Evolutionary conservation across 2,113 vertebrate species (phyloP).

Genomic region (Rana temporaria): DNA sequence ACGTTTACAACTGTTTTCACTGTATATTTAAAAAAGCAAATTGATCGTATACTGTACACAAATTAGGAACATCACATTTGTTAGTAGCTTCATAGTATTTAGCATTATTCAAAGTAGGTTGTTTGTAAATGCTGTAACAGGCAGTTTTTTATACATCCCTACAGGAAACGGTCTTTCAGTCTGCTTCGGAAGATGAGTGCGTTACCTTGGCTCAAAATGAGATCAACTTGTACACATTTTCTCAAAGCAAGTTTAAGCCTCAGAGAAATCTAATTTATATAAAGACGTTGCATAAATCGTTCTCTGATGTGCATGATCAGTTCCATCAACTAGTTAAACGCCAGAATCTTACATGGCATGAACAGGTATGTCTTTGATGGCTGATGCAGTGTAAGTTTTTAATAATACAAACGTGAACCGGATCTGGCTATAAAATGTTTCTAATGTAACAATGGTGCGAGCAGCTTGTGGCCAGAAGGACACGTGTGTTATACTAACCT

Average conservation of each 20-base stretch:
- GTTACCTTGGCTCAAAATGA: fast-evolving
- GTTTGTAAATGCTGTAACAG: not conserved
- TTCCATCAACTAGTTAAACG: constrained; percentile 38
- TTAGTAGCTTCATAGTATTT: not conserved
- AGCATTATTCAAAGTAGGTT: too few relatives aligned
- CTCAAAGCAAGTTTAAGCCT: not conserved
- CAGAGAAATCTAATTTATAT: constrained; percentile 23
- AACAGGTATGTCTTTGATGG: constrained; percentile 59
- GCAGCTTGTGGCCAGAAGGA: too few relatives aligned
- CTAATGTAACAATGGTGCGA: too few relatives aligned
- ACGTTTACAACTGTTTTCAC: not conserved
- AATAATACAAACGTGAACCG: too few relatives aligned
- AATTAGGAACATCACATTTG: not conserved
- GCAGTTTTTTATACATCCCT: constrained; percentile 31
- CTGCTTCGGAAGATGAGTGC: constrained; percentile 50
- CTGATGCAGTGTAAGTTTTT: too few relatives aligned
- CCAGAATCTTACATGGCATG: constrained; percentile 56
- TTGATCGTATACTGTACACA: too few relatives aligned
- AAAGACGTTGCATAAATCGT: constrained; percentile 56
- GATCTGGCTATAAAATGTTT: too few relatives aligned
- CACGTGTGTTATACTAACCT: too few relatives aligned
- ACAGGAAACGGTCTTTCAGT: constrained; percentile 71
- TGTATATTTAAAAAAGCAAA: not conserved
- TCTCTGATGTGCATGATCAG: constrained; percentile 59
- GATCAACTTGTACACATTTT: not conserved